Conservation (phyloP, 2,113 vertebrate genomes). For the Chamaetylas fuelleborni region DNA sequence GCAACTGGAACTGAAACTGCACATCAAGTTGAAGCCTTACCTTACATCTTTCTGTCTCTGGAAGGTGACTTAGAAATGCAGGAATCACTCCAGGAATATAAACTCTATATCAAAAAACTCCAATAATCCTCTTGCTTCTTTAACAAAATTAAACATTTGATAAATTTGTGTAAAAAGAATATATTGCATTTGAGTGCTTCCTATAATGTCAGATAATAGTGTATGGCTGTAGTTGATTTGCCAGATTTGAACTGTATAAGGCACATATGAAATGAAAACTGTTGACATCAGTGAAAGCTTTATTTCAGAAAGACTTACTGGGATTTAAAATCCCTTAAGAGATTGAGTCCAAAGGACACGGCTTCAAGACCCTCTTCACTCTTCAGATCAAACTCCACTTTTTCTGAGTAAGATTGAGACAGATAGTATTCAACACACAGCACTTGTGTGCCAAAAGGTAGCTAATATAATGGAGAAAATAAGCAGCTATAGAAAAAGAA, state of each 20-base stretch:
- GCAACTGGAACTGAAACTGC: neutral
- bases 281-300: neutral
- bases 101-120: neutral
- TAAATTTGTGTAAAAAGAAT: neutral
- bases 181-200: neutral
- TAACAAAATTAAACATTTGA: neutral
- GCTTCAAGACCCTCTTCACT: neutral
- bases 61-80: neutral
- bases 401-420: neutral
- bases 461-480: neutral
- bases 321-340: neutral
- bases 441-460: neutral
- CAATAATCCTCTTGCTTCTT: neutral
- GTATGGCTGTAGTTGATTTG: neutral
- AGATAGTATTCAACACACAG: neutral
- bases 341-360: neutral
- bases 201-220: neutral
- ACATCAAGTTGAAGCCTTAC: neutral
- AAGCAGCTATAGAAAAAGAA: neutral
- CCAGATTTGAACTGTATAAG: neutral
- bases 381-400: neutral
- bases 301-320: neutral
- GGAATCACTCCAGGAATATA: neutral
- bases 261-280: neutral
- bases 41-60: neutral